These are phyloP conservation scores for Chelonoidis abingdonii DNA, from an alignment of 2,113 vertebrate species.

Conservation along the genomic window DNA sequence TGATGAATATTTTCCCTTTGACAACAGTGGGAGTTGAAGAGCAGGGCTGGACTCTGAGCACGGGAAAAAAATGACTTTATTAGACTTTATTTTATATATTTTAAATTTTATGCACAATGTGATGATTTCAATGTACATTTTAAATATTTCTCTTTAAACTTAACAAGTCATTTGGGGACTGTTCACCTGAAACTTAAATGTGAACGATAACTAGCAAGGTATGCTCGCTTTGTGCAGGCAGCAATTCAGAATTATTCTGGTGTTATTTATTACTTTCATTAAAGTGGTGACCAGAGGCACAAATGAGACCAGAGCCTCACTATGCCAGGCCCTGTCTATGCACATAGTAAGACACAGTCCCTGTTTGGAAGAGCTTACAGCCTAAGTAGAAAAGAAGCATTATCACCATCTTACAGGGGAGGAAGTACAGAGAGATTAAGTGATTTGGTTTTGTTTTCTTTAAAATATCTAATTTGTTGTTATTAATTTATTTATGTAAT, in stretches of 20 bases:
- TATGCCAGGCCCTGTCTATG: neutral
- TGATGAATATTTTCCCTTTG: neutral
- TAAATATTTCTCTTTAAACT: neutral
- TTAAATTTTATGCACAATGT: neutral
- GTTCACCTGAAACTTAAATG: rapidly evolving
- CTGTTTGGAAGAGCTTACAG: neutral
- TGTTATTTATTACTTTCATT: neutral
- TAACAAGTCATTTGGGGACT: neutral
- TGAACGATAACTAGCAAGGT: rapidly evolving
- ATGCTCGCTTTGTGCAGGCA: neutral
- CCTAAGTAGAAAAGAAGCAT: neutral
- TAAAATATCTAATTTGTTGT: neutral
- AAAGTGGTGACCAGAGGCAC: neutral
- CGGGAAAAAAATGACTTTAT: rapidly evolving
- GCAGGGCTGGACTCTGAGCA: neutral
- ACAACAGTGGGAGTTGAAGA: neutral
- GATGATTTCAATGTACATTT: neutral
- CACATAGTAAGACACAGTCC: neutral
- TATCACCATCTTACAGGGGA: rapidly evolving
- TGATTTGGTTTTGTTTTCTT: neutral
- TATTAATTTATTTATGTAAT: neutral
- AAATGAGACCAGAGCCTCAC: neutral
- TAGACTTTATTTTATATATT: neutral
- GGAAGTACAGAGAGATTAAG: neutral
- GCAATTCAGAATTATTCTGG: neutral